Conservation (phyloP, 2,797 vertebrate species). For the Hemibagrus guttatus region DNA sequence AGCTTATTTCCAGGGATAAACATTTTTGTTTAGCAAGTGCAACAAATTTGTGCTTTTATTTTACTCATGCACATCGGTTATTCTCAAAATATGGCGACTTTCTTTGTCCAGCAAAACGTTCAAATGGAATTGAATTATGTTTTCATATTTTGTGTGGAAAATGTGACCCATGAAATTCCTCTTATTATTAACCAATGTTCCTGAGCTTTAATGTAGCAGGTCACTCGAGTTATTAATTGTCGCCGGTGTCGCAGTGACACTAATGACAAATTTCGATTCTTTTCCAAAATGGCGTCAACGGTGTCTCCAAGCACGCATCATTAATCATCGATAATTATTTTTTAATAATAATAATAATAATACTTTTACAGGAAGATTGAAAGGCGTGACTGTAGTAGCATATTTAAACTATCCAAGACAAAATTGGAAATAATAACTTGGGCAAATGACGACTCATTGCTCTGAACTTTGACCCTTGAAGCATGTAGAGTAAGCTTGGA, state of each 20-base stretch:
- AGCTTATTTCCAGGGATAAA: not conserved
- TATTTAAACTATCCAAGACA: not conserved
- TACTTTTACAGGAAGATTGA: too few species aligned
- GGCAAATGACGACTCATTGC: not conserved
- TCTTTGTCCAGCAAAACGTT: not conserved
- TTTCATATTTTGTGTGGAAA: not conserved
- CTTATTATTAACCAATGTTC: not conserved
- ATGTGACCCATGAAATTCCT: not conserved
- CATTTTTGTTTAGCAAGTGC: not conserved
- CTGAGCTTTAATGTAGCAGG: not conserved
- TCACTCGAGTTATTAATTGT: not conserved
- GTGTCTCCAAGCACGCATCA: too few species aligned
- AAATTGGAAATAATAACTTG: not conserved
- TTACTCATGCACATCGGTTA: not conserved
- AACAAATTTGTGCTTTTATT: not conserved
- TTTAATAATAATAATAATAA: too few species aligned
- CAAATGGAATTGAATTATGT: not conserved
- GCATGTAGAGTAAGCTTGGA: not conserved
- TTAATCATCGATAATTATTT: not conserved
- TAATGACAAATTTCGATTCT: not conserved
- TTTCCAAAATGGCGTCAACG: not conserved
- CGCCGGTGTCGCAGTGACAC: not conserved
- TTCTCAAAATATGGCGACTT: not conserved
- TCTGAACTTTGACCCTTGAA: not conserved
- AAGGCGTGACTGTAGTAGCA: not conserved